Evolutionary conservation across 2,113 vertebrate species (phyloP).

Genomic region (Gadus chalcogrammus): DNA sequence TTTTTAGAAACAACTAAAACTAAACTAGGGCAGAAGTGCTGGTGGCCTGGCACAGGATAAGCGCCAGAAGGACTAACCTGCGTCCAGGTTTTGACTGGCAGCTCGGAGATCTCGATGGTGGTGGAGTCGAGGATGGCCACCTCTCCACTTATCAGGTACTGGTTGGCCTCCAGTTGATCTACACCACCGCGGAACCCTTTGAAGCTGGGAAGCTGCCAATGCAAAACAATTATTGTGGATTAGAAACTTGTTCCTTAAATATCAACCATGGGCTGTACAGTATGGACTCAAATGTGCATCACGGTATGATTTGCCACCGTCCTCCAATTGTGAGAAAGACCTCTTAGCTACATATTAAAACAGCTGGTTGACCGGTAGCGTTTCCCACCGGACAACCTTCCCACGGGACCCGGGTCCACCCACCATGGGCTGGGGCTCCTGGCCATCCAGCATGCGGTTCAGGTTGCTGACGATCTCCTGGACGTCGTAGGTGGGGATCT

Average conservation of each 20-base stretch:
- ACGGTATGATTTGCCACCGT: no score
- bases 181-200: conserved; percentile 94
- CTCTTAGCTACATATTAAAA: neutral
- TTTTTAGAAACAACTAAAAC: no score
- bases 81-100: conserved; percentile 93
- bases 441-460: conserved; percentile 83
- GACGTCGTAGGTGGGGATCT: conserved; percentile 87
- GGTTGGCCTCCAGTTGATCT: conserved; percentile 83
- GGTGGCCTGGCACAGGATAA: no score
- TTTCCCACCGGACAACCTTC: neutral
- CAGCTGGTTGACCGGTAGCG: neutral
- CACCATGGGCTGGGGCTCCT: conserved; percentile 90
- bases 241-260: no score
- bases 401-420: conserved; percentile 20
- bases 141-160: conserved; percentile 87
- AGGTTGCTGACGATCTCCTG: conserved; percentile 90
- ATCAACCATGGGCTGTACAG: no score
- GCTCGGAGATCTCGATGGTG: conserved; percentile 97
- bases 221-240: neutral
- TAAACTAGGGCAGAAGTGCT: no score
- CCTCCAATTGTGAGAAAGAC: no score
- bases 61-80: conserved; percentile 73
- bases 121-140: conserved; percentile 89
- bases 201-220: conserved; percentile 85
- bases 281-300: no score